phyloP scores from a whole-genome alignment of 2,888 invertebrate species.

The Charanyca ferruginea region DNA sequence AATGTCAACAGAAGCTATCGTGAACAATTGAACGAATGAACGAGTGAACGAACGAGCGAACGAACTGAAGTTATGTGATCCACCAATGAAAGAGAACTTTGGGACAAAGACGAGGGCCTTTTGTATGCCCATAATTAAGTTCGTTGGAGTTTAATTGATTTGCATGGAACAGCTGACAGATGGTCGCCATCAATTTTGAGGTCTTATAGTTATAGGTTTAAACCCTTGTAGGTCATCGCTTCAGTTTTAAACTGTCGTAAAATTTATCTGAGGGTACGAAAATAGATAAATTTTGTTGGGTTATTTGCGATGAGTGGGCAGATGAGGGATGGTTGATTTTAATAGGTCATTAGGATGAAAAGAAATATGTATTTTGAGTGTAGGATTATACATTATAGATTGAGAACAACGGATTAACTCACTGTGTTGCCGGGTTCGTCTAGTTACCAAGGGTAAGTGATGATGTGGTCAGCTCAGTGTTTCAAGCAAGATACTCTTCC shows the following conservation, averaged over 20 bases:
- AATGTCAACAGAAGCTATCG: slow-evolving; percentile 57
- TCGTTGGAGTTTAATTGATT: slow-evolving; percentile 72
- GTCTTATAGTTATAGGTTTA: slow-evolving; percentile 62
- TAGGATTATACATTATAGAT: slow-evolving; percentile 7
- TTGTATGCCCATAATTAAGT: slow-evolving; percentile 72
- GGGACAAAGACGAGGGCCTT: slow-evolving; percentile 66
- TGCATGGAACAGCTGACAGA: slow-evolving; percentile 64
- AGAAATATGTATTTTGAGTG: background rate
- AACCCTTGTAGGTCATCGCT: slow-evolving; percentile 48
- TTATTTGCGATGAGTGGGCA: slow-evolving; percentile 17
- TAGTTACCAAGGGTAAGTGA: too few relatives aligned
- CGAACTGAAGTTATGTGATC: slow-evolving; percentile 66
- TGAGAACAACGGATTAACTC: too few relatives aligned
- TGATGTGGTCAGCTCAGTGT: too few relatives aligned
- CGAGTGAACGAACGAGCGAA: slow-evolving; percentile 45
- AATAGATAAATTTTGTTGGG: slow-evolving; percentile 38
- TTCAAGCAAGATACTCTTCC: too few relatives aligned
- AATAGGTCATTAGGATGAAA: slow-evolving; percentile 8
- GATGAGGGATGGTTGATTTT: slow-evolving; percentile 18
- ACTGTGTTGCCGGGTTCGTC: too few relatives aligned
- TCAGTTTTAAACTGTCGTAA: slow-evolving; percentile 56
- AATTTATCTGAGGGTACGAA: slow-evolving; percentile 46
- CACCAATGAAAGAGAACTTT: slow-evolving; percentile 60
- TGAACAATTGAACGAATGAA: slow-evolving; percentile 56
- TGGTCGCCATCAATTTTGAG: slow-evolving; percentile 59